A percentile compares a stretch with the other conserved stretches of the same genome.
phyloP scores from a whole-genome alignment of 2,113 vertebrate species.

The Lophotis ruficrista region DNA sequence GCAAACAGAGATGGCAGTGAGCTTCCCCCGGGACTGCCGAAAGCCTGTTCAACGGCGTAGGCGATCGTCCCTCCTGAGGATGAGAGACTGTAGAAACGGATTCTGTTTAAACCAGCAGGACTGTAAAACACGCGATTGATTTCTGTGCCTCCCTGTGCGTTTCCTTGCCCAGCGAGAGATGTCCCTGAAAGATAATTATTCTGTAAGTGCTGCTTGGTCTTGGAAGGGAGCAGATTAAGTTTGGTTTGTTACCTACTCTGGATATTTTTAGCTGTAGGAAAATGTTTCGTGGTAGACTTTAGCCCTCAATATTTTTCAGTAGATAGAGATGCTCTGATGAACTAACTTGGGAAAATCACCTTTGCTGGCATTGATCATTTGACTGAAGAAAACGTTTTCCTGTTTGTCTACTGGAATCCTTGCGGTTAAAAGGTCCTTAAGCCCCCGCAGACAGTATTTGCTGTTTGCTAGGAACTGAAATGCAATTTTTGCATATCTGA shows the following conservation, averaged over 20 bases:
- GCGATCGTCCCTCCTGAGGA: background rate
- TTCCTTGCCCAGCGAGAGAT: background rate
- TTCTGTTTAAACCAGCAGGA: background rate
- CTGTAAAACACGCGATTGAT: background rate
- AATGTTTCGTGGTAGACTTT: background rate
- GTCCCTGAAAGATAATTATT: background rate
- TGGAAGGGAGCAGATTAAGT: background rate
- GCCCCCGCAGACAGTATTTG: background rate
- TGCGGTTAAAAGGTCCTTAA: background rate
- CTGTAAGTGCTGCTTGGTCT: background rate
- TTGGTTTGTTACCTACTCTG: background rate
- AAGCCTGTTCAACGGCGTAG: rapidly evolving
- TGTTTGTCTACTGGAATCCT: background rate
- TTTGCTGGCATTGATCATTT: background rate
- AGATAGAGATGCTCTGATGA: background rate
- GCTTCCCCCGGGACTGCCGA: background rate
- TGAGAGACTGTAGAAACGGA: background rate
- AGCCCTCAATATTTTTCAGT: background rate
- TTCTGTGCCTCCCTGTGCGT: background rate
- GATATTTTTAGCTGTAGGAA: background rate
- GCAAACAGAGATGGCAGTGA: background rate
- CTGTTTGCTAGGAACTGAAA: background rate
- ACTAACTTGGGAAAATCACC: background rate
- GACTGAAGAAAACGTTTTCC: background rate
- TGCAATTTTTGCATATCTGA: rapidly evolving